phyloP scores from a whole-genome alignment of 2,888 invertebrate genomes.

The Eupeodes latifasciatus region DNA sequence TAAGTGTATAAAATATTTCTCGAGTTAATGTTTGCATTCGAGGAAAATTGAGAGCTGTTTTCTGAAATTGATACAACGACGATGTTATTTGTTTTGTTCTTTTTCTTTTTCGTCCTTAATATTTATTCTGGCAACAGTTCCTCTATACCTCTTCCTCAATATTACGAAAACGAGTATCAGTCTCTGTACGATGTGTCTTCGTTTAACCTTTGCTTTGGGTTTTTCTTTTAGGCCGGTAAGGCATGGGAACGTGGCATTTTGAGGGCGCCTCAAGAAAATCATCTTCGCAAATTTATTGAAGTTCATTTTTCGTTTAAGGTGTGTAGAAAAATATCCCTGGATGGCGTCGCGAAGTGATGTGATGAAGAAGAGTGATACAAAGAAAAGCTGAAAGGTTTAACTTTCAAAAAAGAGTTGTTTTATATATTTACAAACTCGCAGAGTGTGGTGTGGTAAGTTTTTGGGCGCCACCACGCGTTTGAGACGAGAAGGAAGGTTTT shows the following conservation, averaged over 20 bases:
- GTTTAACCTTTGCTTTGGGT: slow-evolving; percentile 20
- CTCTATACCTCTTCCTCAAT: background rate
- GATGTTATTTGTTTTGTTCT: slow-evolving; percentile 61
- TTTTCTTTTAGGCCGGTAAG: slow-evolving; percentile 26
- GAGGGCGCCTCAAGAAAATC: slow-evolving; percentile 57
- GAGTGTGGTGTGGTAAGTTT: background rate
- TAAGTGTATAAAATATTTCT: slow-evolving; percentile 75
- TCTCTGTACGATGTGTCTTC: background rate
- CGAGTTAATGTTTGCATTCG: slow-evolving; percentile 74
- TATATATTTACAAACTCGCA: background rate
- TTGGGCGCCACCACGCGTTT: background rate
- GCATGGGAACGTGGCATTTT: background rate
- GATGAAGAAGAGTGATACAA: slow-evolving; percentile 41
- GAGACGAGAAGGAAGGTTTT: background rate
- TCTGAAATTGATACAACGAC: slow-evolving; percentile 73
- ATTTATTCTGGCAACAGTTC: slow-evolving; percentile 10
- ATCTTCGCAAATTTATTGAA: slow-evolving; percentile 73
- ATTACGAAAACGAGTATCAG: background rate
- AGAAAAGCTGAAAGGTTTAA: slow-evolving; percentile 53
- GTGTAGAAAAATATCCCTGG: slow-evolving; percentile 36
- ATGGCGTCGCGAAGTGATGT: slow-evolving; percentile 22
- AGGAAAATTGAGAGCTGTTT: slow-evolving; percentile 74
- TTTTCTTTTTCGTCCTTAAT: slow-evolving; percentile 14
- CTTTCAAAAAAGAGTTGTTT: slow-evolving; percentile 61
- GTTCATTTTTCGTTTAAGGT: slow-evolving; percentile 69